These are phyloP conservation scores for Sabatieria punctata DNA, from an alignment of 2,888 invertebrate genomes.

Conservation along the genomic window DNA sequence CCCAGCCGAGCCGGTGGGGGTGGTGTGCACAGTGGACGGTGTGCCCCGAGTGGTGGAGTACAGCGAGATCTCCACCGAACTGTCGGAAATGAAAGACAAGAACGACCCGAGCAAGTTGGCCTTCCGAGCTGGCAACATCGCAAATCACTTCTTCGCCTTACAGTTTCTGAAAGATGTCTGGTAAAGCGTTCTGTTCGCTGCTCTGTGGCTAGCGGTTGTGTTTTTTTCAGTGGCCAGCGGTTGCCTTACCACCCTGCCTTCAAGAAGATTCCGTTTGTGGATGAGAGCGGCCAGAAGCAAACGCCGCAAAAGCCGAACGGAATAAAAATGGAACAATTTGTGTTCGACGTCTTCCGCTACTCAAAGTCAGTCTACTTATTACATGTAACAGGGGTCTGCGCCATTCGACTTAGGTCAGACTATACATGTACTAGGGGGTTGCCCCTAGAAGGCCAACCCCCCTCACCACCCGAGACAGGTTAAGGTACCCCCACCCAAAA, in stretches of 20 bases:
- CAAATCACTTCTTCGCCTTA: conserved; percentile 86
- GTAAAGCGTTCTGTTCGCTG: background rate
- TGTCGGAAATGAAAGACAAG: conserved; percentile 9
- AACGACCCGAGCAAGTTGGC: conserved; percentile 54
- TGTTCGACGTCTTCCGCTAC: conserved; percentile 94
- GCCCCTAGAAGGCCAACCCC: background rate
- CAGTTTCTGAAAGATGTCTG: conserved; percentile 59
- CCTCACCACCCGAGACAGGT: no score
- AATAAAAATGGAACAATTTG: conserved; percentile 96
- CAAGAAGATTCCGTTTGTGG: conserved; percentile 81
- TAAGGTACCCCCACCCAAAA: no score
- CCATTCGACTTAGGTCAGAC: background rate
- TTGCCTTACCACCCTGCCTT: conserved; percentile 82
- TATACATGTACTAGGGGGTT: no score
- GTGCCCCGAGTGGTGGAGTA: conserved; percentile 61
- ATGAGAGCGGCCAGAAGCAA: conserved; percentile 38
- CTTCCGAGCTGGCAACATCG: conserved; percentile 90
- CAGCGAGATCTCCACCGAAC: conserved; percentile 72
- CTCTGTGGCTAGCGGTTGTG: background rate
- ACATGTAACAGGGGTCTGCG: no score
- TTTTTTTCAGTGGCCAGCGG: conserved; percentile 44
- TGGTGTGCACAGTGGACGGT: conserved; percentile 61
- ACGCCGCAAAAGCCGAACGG: conserved; percentile 73
- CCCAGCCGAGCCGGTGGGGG: conserved; percentile 84
- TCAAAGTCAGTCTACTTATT: conserved; percentile 50